Conservation (phyloP, 2,113 vertebrate genomes). For the Tetrax tetrax region DNA sequence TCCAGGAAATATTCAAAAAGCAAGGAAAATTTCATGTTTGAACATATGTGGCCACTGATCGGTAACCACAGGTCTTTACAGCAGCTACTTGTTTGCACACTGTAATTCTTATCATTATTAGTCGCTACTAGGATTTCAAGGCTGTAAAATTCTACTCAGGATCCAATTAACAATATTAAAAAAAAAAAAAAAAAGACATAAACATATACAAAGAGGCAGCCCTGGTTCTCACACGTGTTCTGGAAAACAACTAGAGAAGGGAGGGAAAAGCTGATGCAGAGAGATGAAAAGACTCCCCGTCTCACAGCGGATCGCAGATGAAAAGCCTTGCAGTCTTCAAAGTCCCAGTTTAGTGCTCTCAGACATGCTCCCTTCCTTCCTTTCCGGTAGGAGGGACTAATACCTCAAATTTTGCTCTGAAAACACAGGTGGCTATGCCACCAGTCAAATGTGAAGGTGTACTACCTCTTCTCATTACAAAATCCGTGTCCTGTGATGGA, state of each 20-base stretch:
- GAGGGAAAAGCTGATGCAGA: not conserved
- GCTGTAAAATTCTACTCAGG: not conserved
- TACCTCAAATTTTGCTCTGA: not conserved
- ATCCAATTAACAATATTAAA: not conserved
- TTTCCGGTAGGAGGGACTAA: not conserved
- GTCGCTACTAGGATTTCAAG: not conserved
- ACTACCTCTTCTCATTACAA: not conserved
- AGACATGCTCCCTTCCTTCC: not conserved
- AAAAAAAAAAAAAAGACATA: not conserved
- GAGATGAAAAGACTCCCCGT: not conserved
- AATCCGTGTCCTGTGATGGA: not conserved
- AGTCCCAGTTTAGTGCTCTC: not conserved
- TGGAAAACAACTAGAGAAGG: not conserved
- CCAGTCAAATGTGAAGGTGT: rapidly evolving
- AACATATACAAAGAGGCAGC: not conserved
- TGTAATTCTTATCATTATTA: not conserved
- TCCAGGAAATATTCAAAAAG: not conserved
- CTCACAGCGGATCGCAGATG: not conserved
- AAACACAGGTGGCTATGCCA: not conserved
- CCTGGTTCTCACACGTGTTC: not conserved
- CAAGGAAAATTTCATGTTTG: not conserved
- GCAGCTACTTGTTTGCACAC: not conserved
- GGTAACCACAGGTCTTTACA: not conserved
- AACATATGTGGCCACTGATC: not conserved
- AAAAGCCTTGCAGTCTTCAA: not conserved